Conservation (phyloP, 2,797 vertebrate species). For the Chiloscyllium punctatum region DNA sequence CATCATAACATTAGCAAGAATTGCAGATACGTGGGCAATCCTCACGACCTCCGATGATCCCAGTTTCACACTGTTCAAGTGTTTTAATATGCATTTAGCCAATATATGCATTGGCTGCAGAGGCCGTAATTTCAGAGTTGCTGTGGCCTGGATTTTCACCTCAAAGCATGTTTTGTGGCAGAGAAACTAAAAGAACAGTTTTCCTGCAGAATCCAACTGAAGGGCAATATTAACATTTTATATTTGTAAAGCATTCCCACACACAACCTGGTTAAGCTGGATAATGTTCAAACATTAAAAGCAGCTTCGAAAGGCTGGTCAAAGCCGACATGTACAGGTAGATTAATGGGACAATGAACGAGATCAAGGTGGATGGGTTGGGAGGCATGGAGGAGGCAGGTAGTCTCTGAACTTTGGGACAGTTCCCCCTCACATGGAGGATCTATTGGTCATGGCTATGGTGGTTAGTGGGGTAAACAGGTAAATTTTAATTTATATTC, state of each 20-base stretch:
- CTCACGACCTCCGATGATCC: neutral
- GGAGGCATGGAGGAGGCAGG: too few relatives aligned
- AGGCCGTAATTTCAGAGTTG: neutral
- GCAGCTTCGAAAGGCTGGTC: neutral
- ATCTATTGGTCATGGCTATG: neutral
- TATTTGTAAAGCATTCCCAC: neutral
- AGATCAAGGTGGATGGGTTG: neutral
- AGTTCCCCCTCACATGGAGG: neutral
- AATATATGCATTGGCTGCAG: neutral
- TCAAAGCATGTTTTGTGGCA: neutral
- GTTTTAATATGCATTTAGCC: neutral
- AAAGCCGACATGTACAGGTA: neutral
- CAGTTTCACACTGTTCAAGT: neutral
- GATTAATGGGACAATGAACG: neutral
- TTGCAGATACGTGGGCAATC: neutral
- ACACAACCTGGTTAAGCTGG: neutral
- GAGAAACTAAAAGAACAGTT: neutral
- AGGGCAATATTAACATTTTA: neutral
- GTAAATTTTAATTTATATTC: neutral
- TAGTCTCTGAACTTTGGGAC: neutral
- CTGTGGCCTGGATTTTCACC: neutral
- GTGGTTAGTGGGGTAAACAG: too few relatives aligned
- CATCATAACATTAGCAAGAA: neutral
- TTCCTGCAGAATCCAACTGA: neutral
- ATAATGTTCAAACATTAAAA: neutral